Conservation (phyloP, 2,797 vertebrate species). For the Sebastes paucispinis region DNA sequence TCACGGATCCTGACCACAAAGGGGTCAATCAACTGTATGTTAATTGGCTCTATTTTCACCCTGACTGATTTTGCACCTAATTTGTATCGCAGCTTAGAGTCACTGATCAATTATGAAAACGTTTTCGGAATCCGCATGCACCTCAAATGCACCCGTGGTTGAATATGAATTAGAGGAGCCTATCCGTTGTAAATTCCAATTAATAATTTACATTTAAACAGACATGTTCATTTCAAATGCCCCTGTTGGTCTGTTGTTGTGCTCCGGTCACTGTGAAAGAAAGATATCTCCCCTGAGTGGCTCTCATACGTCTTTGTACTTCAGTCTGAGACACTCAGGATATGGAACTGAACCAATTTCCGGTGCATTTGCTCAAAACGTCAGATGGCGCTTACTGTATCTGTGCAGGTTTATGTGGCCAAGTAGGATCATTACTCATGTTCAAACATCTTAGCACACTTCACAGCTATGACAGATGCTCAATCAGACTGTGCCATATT, state of each 20-base stretch:
- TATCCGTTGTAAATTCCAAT: constrained; percentile 28
- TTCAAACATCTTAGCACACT: constrained; percentile 49
- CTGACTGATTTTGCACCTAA: constrained; percentile 53
- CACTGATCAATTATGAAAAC: constrained; percentile 45
- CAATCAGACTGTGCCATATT: constrained; percentile 46
- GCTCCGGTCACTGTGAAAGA: constrained; percentile 7
- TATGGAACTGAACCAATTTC: constrained; percentile 55
- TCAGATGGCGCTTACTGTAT: constrained; percentile 45
- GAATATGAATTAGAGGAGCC: constrained; percentile 21
- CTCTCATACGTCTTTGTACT: constrained; percentile 24
- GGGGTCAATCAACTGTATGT: constrained; percentile 56
- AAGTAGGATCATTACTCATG: constrained; percentile 59
- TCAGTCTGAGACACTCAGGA: constrained; percentile 29
- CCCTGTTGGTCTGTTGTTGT: constrained; percentile 25
- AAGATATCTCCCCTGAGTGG: neutral
- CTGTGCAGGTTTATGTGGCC: constrained; percentile 51
- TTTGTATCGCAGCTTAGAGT: constrained; percentile 49
- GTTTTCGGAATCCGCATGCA: constrained; percentile 7
- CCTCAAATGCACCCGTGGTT: constrained; percentile 1
- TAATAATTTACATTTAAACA: constrained; percentile 46
- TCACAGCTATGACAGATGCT: constrained; percentile 38
- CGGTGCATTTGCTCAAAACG: constrained; percentile 52
- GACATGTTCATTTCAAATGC: constrained; percentile 32
- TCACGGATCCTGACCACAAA: constrained; percentile 44
- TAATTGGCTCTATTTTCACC: constrained; percentile 54